A percentile compares a stretch with the other conserved stretches of the same genome.
These are phyloP conservation scores for Gephyroberyx darwinii DNA, from an alignment of 2,797 vertebrate species.

Conservation along the genomic window DNA sequence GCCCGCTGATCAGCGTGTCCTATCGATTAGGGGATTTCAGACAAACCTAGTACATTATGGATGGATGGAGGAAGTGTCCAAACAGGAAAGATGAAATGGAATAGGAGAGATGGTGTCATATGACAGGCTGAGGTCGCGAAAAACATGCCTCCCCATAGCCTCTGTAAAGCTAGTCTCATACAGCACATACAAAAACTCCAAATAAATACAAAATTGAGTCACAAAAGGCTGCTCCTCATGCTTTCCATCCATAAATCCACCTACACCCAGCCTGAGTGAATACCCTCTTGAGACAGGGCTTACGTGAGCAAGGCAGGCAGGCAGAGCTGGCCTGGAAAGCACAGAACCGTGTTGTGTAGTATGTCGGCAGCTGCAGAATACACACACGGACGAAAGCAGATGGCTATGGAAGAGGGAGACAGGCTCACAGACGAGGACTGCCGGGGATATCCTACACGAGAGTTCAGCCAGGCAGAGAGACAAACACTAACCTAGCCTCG, in stretches of 20 bases:
- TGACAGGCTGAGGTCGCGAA: constrained; percentile 2
- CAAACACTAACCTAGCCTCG: constrained; percentile 44
- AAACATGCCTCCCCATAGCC: constrained; percentile 30
- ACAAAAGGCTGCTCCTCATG: constrained; percentile 66
- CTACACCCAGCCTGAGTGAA: constrained; percentile 71
- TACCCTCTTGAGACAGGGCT: constrained; percentile 77
- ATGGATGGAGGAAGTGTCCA: background rate
- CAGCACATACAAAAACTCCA: constrained; percentile 29
- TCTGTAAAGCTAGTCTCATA: constrained; percentile 34
- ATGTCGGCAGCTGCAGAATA: constrained; percentile 74
- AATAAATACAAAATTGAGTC: constrained; percentile 68
- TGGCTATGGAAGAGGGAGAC: constrained; percentile 73
- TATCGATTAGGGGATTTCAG: background rate
- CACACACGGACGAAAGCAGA: constrained; percentile 73
- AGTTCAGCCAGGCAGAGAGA: constrained; percentile 66
- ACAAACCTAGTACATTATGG: background rate
- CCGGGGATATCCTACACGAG: constrained; percentile 74
- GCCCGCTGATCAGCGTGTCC: too few species aligned
- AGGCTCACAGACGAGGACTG: constrained; percentile 74
- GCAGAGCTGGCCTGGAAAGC: constrained; percentile 72
- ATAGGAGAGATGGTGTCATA: background rate
- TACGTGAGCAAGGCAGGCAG: constrained; percentile 72
- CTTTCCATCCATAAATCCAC: constrained; percentile 73
- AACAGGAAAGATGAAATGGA: background rate
- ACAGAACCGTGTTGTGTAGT: constrained; percentile 62